Evolutionary conservation across 2,888 invertebrate species (phyloP), one percentile per base, ranked within the genome.

Genomic region (Chymomyza caudatula): DNA sequence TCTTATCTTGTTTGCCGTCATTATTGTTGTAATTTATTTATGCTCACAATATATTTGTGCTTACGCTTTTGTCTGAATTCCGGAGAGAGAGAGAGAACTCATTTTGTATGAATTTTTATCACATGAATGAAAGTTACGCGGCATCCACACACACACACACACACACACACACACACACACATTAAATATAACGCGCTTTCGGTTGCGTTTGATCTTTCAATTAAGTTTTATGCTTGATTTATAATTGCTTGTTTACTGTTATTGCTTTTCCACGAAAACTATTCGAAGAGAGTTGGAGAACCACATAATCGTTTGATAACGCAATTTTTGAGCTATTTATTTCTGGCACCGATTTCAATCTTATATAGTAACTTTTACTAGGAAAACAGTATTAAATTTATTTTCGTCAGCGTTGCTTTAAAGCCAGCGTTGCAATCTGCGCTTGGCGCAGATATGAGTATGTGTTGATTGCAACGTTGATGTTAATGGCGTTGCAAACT

Each of bases 21-120:
- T 82, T 82, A 82, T 82, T 82, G 82, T 84, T 82, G 82, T 82
- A 86, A 86, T 82, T 82, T 82, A 82, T 82, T 82, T 84, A 73
- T 82, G 81, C 81, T 80, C 74, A 71, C 69, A 80, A 61, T 44
- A 76, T 79, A 83, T 80, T 81, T 85, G 74, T 78, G 79, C 83
- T 74, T 77, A 77, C 83, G 83, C 77, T 72, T 71, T 69, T 68
- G 64, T 60, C 55, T 49, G 47, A 20, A 52, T 51, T n/a, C 55
- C 19, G 25, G 42, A 37, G 29, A 37, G 29, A 37, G 11, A 22
- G 42, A 37, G 29, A 37, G 29, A 37, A 37, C 44, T 55, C 47
- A 42, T 37, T 25, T 8, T 25, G 54, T 64, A 42, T 53, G 56
- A 68, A 60, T 68, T 79, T 77, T 83, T 80, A 71, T 49, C 65